Base-by-base conservation (phyloP, 2,888 invertebrate genomes). In the Pherbina coryleti region DNA sequence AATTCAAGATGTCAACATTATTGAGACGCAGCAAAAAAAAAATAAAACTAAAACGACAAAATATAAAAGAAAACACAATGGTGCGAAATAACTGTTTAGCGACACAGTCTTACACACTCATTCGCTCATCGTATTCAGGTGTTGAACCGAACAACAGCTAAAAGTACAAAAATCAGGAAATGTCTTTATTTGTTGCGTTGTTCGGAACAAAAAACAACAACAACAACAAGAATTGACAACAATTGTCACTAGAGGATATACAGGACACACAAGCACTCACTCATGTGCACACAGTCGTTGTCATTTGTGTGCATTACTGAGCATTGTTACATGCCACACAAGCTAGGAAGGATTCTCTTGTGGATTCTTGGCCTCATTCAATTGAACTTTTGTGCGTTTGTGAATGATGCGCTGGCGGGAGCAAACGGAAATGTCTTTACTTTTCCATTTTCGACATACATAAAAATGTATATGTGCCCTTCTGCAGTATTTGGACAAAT, bases 101-200 rank as follows among this genome's bases (percentile, higher is more conserved):
- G 2, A 60, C 28, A 55, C 28, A 5, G 8, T 25, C 22, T 28
- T 28, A 14, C 7, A 28, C 60, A 25, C 28, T 28, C 19, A 60
- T 17, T 60, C 28, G 25, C 28, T 66, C 66, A 31, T 11, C 9
- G 66, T 3, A 19, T 25, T 25, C 80, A 82, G 80, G 79, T 80
- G 81, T 79, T 80, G 76, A 49, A 34, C 57, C 51, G 28, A 53
- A 22, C 55, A 67, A 22, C 57, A 60, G 60, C 72, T 8, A 9
- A 72, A 44, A 22, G 76, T 74, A 81, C 77, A 80, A 86, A 85
- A 84, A 84, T 84, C 86, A 87, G 86, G 86, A 86, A 85, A 87
- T 87, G 86, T 86, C 86, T 85, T 85, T 84, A 79, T 79, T 80
- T 81, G 76, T 76, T 69, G 28, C 53, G 28, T 51, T 3, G 28